A percentile compares a stretch with the other conserved stretches of the same genome.
Evolutionary conservation across 2,888 invertebrate genomes (phyloP).

Genomic region (Metallyticus violacea): DNA sequence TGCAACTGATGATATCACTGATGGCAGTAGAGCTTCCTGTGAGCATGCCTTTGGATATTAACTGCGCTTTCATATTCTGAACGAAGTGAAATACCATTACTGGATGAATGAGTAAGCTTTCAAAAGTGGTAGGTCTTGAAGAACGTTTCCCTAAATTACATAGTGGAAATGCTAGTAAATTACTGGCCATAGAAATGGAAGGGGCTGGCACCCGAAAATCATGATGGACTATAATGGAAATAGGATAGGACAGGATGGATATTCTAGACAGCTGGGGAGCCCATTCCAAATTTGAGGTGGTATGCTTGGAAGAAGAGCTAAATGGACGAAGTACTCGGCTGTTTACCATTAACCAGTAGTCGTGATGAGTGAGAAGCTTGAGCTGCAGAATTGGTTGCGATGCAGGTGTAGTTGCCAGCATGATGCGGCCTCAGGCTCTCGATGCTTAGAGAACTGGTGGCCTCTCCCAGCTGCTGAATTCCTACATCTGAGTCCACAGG

Average conservation of each 20-base stretch:
- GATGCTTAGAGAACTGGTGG: constrained; percentile 38
- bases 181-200: not conserved
- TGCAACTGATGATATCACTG: not conserved
- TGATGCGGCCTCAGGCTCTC: constrained; percentile 35
- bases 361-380: constrained; percentile 38
- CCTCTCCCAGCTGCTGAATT: constrained; percentile 38
- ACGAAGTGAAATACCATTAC: not conserved
- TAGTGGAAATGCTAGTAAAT: not conserved
- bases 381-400: constrained; percentile 35
- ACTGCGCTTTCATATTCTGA: not conserved
- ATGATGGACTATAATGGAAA: not conserved
- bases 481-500: constrained; percentile 37
- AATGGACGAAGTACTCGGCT: constrained; percentile 15
- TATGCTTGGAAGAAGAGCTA: not conserved
- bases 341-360: constrained; percentile 42
- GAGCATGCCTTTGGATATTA: not conserved
- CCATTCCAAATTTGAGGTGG: not conserved
- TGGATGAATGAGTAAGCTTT: not conserved
- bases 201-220: not conserved
- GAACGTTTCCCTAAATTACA: not conserved
- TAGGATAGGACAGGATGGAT: not conserved
- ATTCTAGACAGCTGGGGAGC: not conserved
- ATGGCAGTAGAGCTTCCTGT: not conserved
- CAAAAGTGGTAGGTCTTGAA: not conserved
- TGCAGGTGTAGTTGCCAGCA: constrained; percentile 36